Evolutionary conservation across 2,113 vertebrate genomes (phyloP), one percentile per base, ranked within the genome.

Genomic region (Narcine bancroftii): DNA sequence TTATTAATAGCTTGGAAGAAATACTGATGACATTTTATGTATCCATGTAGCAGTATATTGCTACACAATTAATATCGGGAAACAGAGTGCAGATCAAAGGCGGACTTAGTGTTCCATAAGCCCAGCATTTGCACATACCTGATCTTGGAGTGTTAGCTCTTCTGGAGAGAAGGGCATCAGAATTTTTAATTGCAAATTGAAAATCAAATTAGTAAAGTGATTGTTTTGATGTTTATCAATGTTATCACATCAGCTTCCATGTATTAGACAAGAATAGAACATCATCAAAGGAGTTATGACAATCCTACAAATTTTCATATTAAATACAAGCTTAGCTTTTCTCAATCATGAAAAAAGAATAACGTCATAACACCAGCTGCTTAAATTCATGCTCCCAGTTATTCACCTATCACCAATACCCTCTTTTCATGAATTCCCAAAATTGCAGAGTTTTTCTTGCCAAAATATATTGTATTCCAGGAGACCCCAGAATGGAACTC

Each of bases 1-100:
- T 39, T 66, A 91, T 91, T 66, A 91, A 66, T 69, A 91, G 63
- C 87, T 91, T 91, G 63, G 60, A 66, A 81, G 77, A 47, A 81
- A 47, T 19, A 81, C 77, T 26, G 39, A 21, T 81, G 83, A 53
- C n/a, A 89, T 89, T 89, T 69, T 66, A 39, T 66, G 63, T 45
- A 66, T 66, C 87, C 24, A 21, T 91, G 87, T 7, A 11, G 63
- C 63, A 63, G 47, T 26, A 33, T 56, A 83, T 81, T 83, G 47
- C 47, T 17, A 15, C 79, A 36, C 21, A 36, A 33, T n/a, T 17
- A 87, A 21, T 33, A 60, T 60, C n/a, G 26, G 29, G 39, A 66
- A 69, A 91, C 63, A 45, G 36, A 69, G 65, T 10, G 65, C 39
- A 91, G 87, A 91, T 91, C 87, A 91, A 91, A 91, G 87, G 60